Evolutionary conservation across 2,888 invertebrate genomes (phyloP).

Genomic region (Eilema sororculum): DNA sequence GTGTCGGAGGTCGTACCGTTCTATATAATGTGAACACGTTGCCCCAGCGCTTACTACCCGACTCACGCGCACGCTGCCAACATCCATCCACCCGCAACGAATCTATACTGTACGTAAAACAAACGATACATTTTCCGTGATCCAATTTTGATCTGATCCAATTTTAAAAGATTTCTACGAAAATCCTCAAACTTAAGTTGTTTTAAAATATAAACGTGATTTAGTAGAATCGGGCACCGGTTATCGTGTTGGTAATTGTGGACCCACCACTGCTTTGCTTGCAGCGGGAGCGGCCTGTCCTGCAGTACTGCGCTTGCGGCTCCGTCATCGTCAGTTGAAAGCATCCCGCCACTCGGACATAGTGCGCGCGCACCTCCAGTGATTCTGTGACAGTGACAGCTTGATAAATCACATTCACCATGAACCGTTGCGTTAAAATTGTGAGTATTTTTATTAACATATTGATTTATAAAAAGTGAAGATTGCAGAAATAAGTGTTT

Average conservation of each 20-base stretch:
- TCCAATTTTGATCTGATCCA: constrained; percentile 43
- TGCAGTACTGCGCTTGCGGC: constrained; percentile 55
- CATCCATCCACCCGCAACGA: constrained; percentile 68
- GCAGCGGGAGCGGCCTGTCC: constrained; percentile 71
- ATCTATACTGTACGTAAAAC: constrained; percentile 73
- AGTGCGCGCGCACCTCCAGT: constrained; percentile 68
- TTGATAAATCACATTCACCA: constrained; percentile 57
- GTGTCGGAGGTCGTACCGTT: constrained; percentile 80
- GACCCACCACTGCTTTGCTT: constrained; percentile 78
- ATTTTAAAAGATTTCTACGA: background rate
- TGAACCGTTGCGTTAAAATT: constrained; percentile 78
- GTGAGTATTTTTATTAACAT: constrained; percentile 66
- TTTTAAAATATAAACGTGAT: constrained; percentile 60
- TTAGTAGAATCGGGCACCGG: constrained; percentile 50
- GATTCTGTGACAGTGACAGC: constrained; percentile 76
- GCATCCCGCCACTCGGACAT: constrained; percentile 67
- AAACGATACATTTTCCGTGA: constrained; percentile 54
- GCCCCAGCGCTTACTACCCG: constrained; percentile 77
- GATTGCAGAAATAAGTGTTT: background rate
- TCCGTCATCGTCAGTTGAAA: constrained; percentile 65
- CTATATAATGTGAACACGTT: constrained; percentile 81
- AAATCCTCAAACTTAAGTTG: background rate
- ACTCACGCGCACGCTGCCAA: constrained; percentile 76
- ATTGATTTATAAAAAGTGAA: constrained; percentile 18
- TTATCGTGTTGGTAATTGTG: constrained; percentile 61